Conservation (phyloP, 1,140 invertebrate species). For the Heliconius hewitsoni region DNA sequence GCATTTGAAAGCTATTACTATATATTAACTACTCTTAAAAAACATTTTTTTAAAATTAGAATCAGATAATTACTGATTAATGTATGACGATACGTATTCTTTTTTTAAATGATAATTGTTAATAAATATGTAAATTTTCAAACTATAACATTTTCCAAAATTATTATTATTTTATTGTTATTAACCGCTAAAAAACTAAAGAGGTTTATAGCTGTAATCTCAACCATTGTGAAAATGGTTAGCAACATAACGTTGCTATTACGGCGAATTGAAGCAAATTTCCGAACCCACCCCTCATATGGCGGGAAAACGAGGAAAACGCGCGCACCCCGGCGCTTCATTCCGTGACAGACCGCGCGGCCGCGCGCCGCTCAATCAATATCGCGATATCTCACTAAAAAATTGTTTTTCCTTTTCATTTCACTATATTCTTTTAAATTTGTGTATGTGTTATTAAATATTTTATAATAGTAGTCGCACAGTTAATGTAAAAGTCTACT, state of each 20-base stretch:
- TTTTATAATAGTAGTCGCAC: background rate
- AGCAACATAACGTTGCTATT: slow-evolving; percentile 31
- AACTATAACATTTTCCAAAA: background rate
- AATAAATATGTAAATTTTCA: background rate
- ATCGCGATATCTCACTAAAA: slow-evolving; percentile 37
- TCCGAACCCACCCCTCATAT: slow-evolving; percentile 52
- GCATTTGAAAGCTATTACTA: no score
- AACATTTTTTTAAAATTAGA: no score
- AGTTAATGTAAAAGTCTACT: slow-evolving; percentile 7
- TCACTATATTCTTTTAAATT: background rate
- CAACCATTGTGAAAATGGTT: slow-evolving; percentile 14
- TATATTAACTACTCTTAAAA: no score
- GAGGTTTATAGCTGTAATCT: background rate
- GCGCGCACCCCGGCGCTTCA: slow-evolving; percentile 71
- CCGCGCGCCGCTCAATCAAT: slow-evolving; percentile 75
- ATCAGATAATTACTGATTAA: no score
- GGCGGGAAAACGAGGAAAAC: slow-evolving; percentile 76
- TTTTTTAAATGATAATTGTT: no score
- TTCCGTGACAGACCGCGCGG: slow-evolving; percentile 65
- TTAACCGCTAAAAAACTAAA: background rate
- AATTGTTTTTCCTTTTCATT: slow-evolving; percentile 34
- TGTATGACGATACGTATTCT: no score
- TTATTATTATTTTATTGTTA: background rate
- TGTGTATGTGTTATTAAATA: background rate
- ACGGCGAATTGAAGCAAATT: slow-evolving; percentile 26